Base-by-base conservation (phyloP, 2,797 vertebrate genomes). In the Notamacropus eugenii region DNA sequence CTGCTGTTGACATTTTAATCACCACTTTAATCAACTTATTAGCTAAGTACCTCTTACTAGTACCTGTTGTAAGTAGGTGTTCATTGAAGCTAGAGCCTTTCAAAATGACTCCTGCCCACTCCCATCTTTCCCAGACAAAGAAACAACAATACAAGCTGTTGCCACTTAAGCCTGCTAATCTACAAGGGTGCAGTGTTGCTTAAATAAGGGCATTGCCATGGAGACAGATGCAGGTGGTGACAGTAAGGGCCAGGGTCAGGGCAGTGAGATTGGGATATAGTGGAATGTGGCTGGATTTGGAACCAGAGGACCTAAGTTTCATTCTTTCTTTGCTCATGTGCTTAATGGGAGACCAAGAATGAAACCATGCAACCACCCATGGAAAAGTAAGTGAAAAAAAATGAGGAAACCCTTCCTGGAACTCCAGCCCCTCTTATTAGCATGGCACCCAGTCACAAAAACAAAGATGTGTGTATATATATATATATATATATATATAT, bases 11-110 rank as follows among this genome's bases (percentile, higher is more conserved):
- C 59, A 95, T n/a, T 90, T 90, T 57, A n/a, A 93, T 91, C 55
- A 94, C 31, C 67, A 55, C 55, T 91, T 94, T 90, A 91, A 74
- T 96, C 56, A 90, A 50, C 46, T 93, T 57, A 54, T 96, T 95
- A 92, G 12, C 29, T 93, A 95, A 91, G 91, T 52, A 50, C 94
- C 40, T 94, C 50, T 93, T 67, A 52, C 90, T 93, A 54, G 74
- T 34, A 57, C 59, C 74, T 94, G 91, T 55, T 74, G n/a, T 0
- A 91, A 54, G 50, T 52, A 19, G 31, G 27, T 91, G 82, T 46
- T 95, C 34, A 92, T 29, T 95, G 91, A 92, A 93, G 54, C 31
- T 11, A 19, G 27, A 50, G 92, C 57, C 92, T 90, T 74, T 74
- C 58, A 90, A 28, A 54, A 13, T 93, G 55, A 40, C 16, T 40